Conservation (phyloP, 2,888 invertebrate genomes). For the Heliothis peltigera region DNA sequence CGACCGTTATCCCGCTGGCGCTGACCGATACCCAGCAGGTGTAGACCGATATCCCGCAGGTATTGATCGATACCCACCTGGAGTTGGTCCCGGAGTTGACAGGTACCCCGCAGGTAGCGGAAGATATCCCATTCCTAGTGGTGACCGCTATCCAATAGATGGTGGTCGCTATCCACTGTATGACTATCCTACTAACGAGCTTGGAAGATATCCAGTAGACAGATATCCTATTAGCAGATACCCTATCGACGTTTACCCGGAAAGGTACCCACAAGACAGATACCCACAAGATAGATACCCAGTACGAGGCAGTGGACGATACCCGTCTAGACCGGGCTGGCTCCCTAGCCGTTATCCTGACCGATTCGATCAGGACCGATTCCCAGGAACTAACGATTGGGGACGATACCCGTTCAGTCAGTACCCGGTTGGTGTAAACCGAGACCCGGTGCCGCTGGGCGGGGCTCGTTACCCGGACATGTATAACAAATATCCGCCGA, state of each 20-base stretch:
- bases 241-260: slow-evolving; percentile 73
- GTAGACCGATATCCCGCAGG: slow-evolving; percentile 75
- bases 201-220: slow-evolving; percentile 79
- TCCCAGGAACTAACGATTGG: slow-evolving; percentile 77
- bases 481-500: slow-evolving; percentile 90
- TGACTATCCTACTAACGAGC: slow-evolving; percentile 69
- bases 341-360: slow-evolving; percentile 84
- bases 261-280: slow-evolving; percentile 80
- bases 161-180: slow-evolving; percentile 77
- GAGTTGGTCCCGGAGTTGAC: slow-evolving; percentile 67
- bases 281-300: slow-evolving; percentile 79
- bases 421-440: slow-evolving; percentile 86
- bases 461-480: slow-evolving; percentile 87
- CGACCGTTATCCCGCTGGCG: slow-evolving; percentile 82
- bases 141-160: slow-evolving; percentile 82
- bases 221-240: slow-evolving; percentile 73
- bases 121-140: slow-evolving; percentile 69
- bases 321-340: slow-evolving; percentile 77
- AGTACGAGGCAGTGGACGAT: slow-evolving; percentile 73
- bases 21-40: slow-evolving; percentile 77
- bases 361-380: slow-evolving; percentile 86
- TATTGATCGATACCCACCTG: slow-evolving; percentile 58
- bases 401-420: slow-evolving; percentile 86
- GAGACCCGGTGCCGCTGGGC: slow-evolving; percentile 87
- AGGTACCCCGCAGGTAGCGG: slow-evolving; percentile 69